phyloP scores from a whole-genome alignment of 2,113 vertebrate genomes.

The Symphodus melops region DNA sequence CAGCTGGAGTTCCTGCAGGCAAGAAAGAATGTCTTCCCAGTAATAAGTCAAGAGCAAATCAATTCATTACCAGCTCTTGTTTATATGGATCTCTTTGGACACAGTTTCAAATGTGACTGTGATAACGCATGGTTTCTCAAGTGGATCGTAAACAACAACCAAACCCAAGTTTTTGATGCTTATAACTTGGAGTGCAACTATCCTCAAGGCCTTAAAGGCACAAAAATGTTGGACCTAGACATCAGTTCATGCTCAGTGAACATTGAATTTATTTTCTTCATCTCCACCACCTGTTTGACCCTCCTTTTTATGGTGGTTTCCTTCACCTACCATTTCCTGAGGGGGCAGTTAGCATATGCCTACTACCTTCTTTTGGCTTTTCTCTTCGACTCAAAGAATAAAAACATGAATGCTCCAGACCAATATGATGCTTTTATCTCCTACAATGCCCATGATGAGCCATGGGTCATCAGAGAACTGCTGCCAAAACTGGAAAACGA shows the following conservation, averaged over 20 bases:
- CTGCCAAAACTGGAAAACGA: slow-evolving; percentile 80
- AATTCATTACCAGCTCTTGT: slow-evolving; percentile 62
- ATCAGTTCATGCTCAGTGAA: slow-evolving; percentile 43
- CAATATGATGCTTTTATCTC: slow-evolving; percentile 85
- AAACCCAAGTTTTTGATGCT: slow-evolving; percentile 79
- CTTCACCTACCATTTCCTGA: slow-evolving; percentile 75
- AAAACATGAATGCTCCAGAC: slow-evolving; percentile 27
- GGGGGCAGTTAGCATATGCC: slow-evolving; percentile 74
- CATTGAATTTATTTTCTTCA: slow-evolving; percentile 62
- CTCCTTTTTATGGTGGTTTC: slow-evolving; percentile 61
- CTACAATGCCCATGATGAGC: slow-evolving; percentile 81
- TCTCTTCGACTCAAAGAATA: slow-evolving; percentile 69
- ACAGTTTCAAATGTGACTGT: slow-evolving; percentile 80
- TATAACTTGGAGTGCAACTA: slow-evolving; percentile 79
- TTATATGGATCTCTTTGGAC: slow-evolving; percentile 76
- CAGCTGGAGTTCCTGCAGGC: slow-evolving; percentile 72
- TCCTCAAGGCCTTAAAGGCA: slow-evolving; percentile 58
- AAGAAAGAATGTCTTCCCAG: slow-evolving; percentile 63
- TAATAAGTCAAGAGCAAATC: slow-evolving; percentile 51
- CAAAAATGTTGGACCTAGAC: slow-evolving; percentile 67
- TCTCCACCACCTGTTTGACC: slow-evolving; percentile 46
- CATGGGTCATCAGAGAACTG: slow-evolving; percentile 78
- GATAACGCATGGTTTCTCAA: slow-evolving; percentile 74
- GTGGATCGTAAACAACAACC: slow-evolving; percentile 55
- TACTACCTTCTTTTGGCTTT: slow-evolving; percentile 81